Conservation (phyloP, 1,140 invertebrate genomes). For the Charaxes varanes region DNA sequence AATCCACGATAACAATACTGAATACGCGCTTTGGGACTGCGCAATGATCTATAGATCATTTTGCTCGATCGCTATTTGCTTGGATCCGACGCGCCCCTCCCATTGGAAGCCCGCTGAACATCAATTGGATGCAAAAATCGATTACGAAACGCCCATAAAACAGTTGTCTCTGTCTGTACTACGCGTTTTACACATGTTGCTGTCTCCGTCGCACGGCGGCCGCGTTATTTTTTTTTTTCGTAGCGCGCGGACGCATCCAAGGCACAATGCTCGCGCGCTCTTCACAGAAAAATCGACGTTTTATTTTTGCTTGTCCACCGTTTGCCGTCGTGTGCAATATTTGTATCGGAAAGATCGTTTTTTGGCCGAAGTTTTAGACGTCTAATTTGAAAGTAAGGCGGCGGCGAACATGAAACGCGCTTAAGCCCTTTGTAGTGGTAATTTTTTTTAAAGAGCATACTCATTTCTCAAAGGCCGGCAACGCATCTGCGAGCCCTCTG, state of each 20-base stretch:
- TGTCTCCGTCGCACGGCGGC: constrained; percentile 27
- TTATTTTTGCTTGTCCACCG: constrained; percentile 53
- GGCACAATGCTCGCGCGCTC: constrained; percentile 50
- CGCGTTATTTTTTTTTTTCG: constrained; percentile 40
- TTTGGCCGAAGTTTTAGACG: constrained; percentile 48
- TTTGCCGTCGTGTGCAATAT: constrained; percentile 68
- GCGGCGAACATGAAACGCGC: constrained; percentile 28
- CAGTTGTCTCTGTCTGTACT: constrained; percentile 29
- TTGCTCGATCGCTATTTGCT: constrained; percentile 64
- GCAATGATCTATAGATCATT: constrained; percentile 68
- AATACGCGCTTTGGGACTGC: constrained; percentile 34
- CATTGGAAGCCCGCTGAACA: constrained; percentile 64
- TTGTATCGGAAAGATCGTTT: constrained; percentile 61
- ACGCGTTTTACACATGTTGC: constrained; percentile 2
- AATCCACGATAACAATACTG: constrained; percentile 65
- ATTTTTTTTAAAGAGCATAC: too few relatives aligned
- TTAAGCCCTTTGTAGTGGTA: constrained; percentile 29
- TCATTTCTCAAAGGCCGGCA: too few relatives aligned
- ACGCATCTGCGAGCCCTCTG: too few relatives aligned
- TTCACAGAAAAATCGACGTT: constrained; percentile 61
- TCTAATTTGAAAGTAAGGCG: constrained; percentile 59
- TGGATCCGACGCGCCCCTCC: constrained; percentile 53
- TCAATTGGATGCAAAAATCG: constrained; percentile 62
- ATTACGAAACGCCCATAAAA: constrained; percentile 52
- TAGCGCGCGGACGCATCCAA: constrained; percentile 49